Evolutionary conservation across 2,797 vertebrate species (phyloP).

Genomic region (Microctenopoma steveboyesi): DNA sequence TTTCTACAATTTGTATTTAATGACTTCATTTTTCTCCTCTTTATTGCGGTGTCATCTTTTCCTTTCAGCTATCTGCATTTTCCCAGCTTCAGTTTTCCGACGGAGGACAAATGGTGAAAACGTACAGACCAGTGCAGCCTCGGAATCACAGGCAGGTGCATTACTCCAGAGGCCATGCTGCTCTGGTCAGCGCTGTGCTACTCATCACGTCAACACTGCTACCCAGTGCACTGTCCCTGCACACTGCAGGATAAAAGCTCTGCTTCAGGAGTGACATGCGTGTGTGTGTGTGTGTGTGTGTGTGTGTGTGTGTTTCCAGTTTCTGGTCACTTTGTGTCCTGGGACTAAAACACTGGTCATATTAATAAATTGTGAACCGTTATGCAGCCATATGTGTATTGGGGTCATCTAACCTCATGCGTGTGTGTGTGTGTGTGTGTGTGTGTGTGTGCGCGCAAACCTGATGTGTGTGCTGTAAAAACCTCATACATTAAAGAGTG

Average conservation of each 20-base stretch:
- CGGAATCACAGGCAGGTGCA: slow-evolving; percentile 74
- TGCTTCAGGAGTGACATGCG: not conserved
- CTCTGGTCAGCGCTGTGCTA: slow-evolving; percentile 43
- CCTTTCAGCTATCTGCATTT: slow-evolving; percentile 79
- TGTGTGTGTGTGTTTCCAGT: not conserved
- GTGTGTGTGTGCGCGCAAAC: not conserved
- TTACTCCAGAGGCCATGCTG: slow-evolving; percentile 66
- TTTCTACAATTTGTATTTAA: too few species aligned
- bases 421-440: too few species aligned
- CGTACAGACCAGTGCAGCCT: slow-evolving; percentile 81
- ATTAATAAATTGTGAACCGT: too few species aligned
- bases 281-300: not conserved
- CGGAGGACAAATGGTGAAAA: slow-evolving; percentile 74
- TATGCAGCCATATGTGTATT: too few species aligned
- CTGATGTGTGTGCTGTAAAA: not conserved
- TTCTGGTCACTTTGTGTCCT: too few species aligned
- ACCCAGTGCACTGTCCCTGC: slow-evolving; percentile 30
- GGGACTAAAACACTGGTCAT: too few species aligned
- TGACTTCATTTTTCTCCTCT: not conserved
- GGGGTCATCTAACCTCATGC: too few species aligned
- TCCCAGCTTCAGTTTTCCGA: slow-evolving; percentile 60
- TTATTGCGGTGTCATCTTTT: slow-evolving; percentile 13
- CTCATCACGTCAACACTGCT: slow-evolving; percentile 57
- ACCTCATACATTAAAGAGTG: too few species aligned
- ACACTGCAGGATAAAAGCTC: not conserved